Base-by-base conservation (phyloP, 2,888 invertebrate species). In the Drosophila birchii region DNA sequence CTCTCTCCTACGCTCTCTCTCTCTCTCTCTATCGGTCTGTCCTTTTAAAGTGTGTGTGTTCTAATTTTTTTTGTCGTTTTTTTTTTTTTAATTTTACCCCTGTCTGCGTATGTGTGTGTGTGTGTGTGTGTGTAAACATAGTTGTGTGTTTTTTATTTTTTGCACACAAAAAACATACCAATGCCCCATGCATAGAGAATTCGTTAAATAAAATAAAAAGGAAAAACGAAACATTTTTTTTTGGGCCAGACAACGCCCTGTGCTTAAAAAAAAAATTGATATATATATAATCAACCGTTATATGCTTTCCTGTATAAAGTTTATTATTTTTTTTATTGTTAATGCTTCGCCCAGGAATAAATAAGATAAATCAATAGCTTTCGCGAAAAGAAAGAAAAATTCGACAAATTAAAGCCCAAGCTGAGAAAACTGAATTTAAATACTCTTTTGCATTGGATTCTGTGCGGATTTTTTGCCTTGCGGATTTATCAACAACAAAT, bases 181-280 rank as follows among this genome's bases (percentile, higher is more conserved):
- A 51, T 49, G 18, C 23, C 23, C 18, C 11, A n/a, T 29, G 9
- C 32, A 18, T 41, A 34, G 60, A 59, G 43, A 26, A 61, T 36
- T 67, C 54, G 32, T 66, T 54, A 59, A 59, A n/a, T 32, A 41
- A 29, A 47, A 29, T 29, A 29, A 16, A 20, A 55, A 57, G n/a
- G 14, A 32, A 16, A 5, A 39, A n/a, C 32, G 1, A 39, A 38
- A 61, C 59, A 20, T 49, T 26, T 67, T 66, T 68, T 68, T 68
- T 68, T 68, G 39, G 47, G 71, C 49, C 36, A n/a, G 49, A 70
- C 68, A 69, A 61, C 68, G 68, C 68, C 68, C 68, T 58, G 57
- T 70, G 63, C 63, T 39, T 49, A 63, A 43, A 49, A 41, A 41
- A 49, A 29, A 39, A 39, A 26, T 4, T n/a, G n/a, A n/a, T n/a